Evolutionary conservation across 2,797 vertebrate genomes (phyloP), one percentile per base, ranked within the genome.

Genomic region (Percopsis omiscomaycus): DNA sequence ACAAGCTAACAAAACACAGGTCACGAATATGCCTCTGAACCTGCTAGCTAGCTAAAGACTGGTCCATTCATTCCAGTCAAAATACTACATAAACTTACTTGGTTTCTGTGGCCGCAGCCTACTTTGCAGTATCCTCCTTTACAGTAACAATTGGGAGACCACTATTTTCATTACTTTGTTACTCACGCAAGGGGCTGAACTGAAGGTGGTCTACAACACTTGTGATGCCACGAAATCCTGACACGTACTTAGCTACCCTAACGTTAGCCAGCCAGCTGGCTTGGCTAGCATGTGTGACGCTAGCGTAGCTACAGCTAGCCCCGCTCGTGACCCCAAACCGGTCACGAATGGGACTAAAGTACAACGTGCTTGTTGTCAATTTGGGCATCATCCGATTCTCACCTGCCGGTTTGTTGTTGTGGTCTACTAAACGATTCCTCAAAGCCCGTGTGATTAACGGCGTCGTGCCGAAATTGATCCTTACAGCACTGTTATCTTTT

Each of bases 321-420:
- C 9, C 9, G 37, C 6, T 42, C 37, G 37, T 42, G 37, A 42
- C 37, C 37, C 37, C 9, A 42, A 6, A 42, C 37, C 37, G 37
- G 37, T 42, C 37, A 42, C 37, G 9, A 42, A 42, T 42, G 37
- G 8, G 37, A 42, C 37, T 42, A 42, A 42, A 42, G 1, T 5
- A 30, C 52, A 29, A 22, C 28, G 58, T 52, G 68, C 30, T 69
- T 56, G 65, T 27, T 63, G 62, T 64, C 76, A 53, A 68, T 3
- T 54, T 42, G 52, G 54, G 60, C 72, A 48, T 66, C 78, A n/a
- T 63, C 66, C 45, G 15, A 54, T 76, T 76, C 27, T 48, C 65
- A 71, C 54, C 62, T 51, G 81, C 87, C 86, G 82, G 86, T 85
- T 89, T 84, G 78, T 84, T 85, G 85, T 86, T 80, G 63, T 4